Base-by-base conservation (phyloP, 2,888 invertebrate species). In the Caenorhabditis sp. region DNA sequence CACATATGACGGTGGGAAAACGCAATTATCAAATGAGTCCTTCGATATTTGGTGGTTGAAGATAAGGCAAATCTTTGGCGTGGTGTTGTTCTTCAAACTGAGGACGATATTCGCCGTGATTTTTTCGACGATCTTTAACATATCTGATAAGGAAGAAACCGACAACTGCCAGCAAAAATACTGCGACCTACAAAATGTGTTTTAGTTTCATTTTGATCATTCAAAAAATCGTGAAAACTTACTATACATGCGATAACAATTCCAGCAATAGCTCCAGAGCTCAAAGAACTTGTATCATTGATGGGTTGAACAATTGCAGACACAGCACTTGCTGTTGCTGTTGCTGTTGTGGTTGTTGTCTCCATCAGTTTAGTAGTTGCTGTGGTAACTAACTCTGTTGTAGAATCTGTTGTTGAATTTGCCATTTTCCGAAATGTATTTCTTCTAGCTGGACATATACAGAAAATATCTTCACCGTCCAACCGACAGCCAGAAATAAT, bases 71-170 rank as follows among this genome's bases (percentile, higher is more conserved):
- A 58, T 85, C 81, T 75, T 84, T 85, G 25, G 85, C 85, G 63
- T 85, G 85, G 53, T 80, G 74, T 56, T 81, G 77, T 63, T 85
- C 85, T 67, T 85, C 85, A 64, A 80, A 80, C 61, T 85, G 85
- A 17, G 85, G 85, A 54, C 84, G 76, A 67, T 85, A 85, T 63
- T 83, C 85, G 21, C 85, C 85, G 60, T 85, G 85, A 67, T 84
- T 83, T 76, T 84, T 85, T 56, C 80, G 21, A 5, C 83, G 71
- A 49, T 83, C 81, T 59, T 70, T 70, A 53, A 85, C 57, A 54
- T 78, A 82, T 52, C 80, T 77, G 57, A 82, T 58, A 0, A 70
- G 62, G 67, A 85, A 79, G 60, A 74, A 85, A 14, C 71, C 81
- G 38, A 67, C 68, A 17, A 75, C 70, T 38, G 72, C 71, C 7